Evolutionary conservation across 2,113 vertebrate genomes (phyloP).

Genomic region (Neolamprologus sp.): DNA sequence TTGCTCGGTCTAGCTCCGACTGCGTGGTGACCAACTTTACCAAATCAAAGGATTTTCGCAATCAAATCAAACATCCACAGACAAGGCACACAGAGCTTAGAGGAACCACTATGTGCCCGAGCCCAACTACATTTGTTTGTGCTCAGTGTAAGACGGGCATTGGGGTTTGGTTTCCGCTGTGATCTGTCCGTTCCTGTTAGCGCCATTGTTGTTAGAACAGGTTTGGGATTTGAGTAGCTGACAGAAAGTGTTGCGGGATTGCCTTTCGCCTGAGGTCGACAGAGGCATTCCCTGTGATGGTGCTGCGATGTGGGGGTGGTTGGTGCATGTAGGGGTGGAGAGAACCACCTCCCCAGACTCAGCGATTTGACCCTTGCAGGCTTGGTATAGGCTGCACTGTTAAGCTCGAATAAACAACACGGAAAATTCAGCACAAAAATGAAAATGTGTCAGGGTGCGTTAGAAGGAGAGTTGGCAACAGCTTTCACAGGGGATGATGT

Average conservation of each 20-base stretch:
- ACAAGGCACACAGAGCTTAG: not conserved
- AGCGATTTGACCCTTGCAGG: slow-evolving; percentile 28
- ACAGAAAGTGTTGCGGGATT: slow-evolving; percentile 21
- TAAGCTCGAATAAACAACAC: slow-evolving; percentile 19
- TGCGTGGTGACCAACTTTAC: not conserved
- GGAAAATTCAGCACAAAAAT: slow-evolving; percentile 39
- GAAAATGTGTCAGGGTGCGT: slow-evolving; percentile 38
- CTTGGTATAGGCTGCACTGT: not conserved
- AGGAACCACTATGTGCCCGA: not conserved
- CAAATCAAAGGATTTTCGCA: slow-evolving; percentile 18
- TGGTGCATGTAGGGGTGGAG: not conserved
- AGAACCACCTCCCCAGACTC: slow-evolving; percentile 20
- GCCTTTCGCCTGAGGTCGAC: slow-evolving; percentile 26
- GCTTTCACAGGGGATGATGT: slow-evolving; percentile 52
- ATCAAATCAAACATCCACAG: not conserved
- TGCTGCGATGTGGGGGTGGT: not conserved
- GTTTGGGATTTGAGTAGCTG: slow-evolving; percentile 29
- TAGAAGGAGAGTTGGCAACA: slow-evolving; percentile 30
- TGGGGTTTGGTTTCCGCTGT: not conserved
- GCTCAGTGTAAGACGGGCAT: not conserved
- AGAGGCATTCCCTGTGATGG: slow-evolving; percentile 19
- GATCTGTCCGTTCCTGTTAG: slow-evolving; percentile 11
- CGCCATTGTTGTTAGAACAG: not conserved
- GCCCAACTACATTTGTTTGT: slow-evolving; percentile 6
- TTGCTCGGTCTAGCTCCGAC: not conserved